phyloP scores from a whole-genome alignment of 1,140 invertebrate genomes.

The Antheraea mylitta region DNA sequence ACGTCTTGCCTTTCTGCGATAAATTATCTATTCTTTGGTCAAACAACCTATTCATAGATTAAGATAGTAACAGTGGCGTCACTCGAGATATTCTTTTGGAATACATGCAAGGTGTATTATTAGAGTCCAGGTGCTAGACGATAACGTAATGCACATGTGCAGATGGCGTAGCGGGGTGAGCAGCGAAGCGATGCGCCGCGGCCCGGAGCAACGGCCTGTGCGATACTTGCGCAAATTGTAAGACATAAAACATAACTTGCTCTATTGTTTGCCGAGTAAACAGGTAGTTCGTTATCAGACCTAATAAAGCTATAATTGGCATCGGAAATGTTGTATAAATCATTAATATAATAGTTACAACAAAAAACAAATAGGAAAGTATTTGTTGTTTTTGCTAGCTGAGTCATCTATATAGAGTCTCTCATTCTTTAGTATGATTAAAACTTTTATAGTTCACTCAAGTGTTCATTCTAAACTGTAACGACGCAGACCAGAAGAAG shows the following conservation, averaged over 20 bases:
- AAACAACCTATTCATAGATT: neutral
- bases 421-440: too few relatives aligned
- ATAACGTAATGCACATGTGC: conserved; percentile 13
- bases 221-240: conserved; percentile 14
- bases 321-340: too few relatives aligned
- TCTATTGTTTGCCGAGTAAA: neutral
- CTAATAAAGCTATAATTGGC: neutral
- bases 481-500: too few relatives aligned
- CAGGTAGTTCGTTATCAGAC: neutral
- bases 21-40: neutral
- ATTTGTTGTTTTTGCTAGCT: too few relatives aligned
- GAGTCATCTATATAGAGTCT: too few relatives aligned
- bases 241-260: conserved; percentile 4
- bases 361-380: too few relatives aligned
- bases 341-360: too few relatives aligned
- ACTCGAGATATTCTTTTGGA: neutral
- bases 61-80: neutral
- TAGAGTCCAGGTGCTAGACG: neutral
- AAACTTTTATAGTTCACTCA: too few relatives aligned
- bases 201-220: conserved; percentile 18
- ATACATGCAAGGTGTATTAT: neutral
- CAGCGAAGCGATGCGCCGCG: conserved; percentile 9
- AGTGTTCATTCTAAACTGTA: too few relatives aligned
- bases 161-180: conserved; percentile 15
- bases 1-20: too few relatives aligned